Evolutionary conservation across 2,797 vertebrate species (phyloP).

Genomic region (Chiroxiphia lanceolata): DNA sequence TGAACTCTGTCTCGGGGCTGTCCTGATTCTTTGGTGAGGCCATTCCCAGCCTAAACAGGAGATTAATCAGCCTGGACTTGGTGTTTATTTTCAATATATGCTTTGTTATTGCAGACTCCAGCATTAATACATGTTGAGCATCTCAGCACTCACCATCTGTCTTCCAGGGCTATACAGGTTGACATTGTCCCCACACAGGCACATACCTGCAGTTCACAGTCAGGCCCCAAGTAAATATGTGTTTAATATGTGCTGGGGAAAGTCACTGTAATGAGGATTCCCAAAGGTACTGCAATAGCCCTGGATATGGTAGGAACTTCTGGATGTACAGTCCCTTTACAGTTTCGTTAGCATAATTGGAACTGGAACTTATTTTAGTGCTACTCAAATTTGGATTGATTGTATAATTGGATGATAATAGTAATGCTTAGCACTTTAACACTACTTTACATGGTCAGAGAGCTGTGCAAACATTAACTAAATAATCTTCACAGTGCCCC

Average conservation of each 20-base stretch:
- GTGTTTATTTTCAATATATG: not conserved
- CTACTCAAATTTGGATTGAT: conserved; percentile 19
- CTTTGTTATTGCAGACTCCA: not conserved
- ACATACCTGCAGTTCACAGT: not conserved
- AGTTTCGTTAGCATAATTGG: conserved; percentile 40
- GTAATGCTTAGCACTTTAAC: conserved; percentile 22
- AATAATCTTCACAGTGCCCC: conserved; percentile 31
- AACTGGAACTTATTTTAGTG: conserved; percentile 22
- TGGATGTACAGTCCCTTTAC: not conserved
- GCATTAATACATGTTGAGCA: rapidly evolving
- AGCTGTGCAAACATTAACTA: conserved; percentile 47
- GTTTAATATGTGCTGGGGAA: not conserved
- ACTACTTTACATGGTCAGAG: conserved; percentile 28
- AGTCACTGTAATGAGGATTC: not conserved
- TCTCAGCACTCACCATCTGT: not conserved
- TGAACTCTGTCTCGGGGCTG: not conserved
- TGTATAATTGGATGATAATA: conserved; percentile 30
- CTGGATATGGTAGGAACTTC: not conserved
- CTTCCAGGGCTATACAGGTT: not conserved
- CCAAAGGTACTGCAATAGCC: not conserved
- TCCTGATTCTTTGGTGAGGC: not conserved
- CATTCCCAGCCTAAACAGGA: not conserved
- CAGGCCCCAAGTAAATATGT: not conserved
- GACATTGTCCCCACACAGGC: not conserved
- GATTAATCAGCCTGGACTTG: not conserved